Percentiles rank a stretch among this genome's conserved stretches.
phyloP scores from a whole-genome alignment of 2,113 vertebrate genomes.

The Petrocephalus zakoni region DNA sequence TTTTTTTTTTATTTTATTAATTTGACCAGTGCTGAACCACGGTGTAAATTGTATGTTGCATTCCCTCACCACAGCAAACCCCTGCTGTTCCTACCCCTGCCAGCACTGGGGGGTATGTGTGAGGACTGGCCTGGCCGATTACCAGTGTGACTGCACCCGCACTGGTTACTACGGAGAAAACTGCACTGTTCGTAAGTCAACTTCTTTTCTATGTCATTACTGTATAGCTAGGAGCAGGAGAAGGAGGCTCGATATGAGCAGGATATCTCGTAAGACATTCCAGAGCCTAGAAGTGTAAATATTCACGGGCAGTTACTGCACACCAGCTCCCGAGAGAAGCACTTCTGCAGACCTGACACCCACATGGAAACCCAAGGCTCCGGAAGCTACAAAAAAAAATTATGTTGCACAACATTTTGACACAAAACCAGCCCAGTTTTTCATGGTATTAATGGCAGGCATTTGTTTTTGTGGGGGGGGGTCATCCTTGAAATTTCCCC shows the following conservation, averaged over 20 bases:
- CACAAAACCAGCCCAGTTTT: neutral
- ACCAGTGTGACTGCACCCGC: slow-evolving; percentile 84
- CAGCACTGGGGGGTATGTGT: slow-evolving; percentile 81
- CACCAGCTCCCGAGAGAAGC: neutral
- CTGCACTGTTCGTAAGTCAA: slow-evolving; percentile 79
- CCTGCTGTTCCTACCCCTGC: slow-evolving; percentile 86
- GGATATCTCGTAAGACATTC: neutral
- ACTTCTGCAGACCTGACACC: neutral
- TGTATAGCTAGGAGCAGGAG: neutral
- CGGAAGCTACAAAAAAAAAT: neutral
- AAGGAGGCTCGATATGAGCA: neutral
- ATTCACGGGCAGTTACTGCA: neutral
- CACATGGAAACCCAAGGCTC: neutral
- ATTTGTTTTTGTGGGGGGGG: neutral
- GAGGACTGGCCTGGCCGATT: slow-evolving; percentile 59
- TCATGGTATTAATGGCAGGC: neutral
- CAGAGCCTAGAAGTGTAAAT: neutral
- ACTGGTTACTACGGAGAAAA: slow-evolving; percentile 80
- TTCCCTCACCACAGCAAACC: slow-evolving; percentile 69
- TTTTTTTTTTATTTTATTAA: neutral
- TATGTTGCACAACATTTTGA: neutral
- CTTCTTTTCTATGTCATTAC: neutral
- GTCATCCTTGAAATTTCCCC: neutral
- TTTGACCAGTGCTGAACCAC: neutral
- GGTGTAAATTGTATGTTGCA: neutral